phyloP scores from a whole-genome alignment of 1,140 invertebrate genomes.

The Drosophila lini region DNA sequence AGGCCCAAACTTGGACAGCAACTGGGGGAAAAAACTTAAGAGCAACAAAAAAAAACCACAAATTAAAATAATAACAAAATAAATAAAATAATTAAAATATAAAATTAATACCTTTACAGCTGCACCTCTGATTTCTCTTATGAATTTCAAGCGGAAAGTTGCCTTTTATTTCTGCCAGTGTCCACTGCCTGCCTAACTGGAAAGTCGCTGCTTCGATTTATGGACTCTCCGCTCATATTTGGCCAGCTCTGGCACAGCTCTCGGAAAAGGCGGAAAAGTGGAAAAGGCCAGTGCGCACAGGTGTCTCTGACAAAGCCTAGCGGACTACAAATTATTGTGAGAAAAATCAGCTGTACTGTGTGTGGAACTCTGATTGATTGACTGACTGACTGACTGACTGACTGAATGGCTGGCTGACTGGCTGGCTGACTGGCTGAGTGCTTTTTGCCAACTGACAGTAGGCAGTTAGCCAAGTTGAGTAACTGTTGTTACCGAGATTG shows the following conservation, averaged over 20 bases:
- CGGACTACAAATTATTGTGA: conserved; percentile 80
- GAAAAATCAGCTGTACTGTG: conserved; percentile 71
- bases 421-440: conserved; percentile 17
- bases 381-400: conserved; percentile 33
- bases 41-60: neutral
- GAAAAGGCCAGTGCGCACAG: conserved; percentile 46
- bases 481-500: conserved; percentile 60
- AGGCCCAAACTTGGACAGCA: neutral
- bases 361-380: conserved; percentile 55
- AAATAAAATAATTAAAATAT: neutral
- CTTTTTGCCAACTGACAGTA: conserved; percentile 39
- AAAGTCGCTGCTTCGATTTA: conserved; percentile 71
- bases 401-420: neutral
- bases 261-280: conserved; percentile 34
- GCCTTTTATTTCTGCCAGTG: neutral
- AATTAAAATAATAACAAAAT: neutral
- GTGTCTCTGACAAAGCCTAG: conserved; percentile 72
- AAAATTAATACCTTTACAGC: too few species aligned
- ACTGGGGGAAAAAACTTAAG: neutral
- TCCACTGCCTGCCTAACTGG: conserved; percentile 37
- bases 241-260: conserved; percentile 18
- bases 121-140: neutral
- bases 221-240: conserved; percentile 53
- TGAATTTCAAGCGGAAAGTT: too few species aligned
- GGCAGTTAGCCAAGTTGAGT: conserved; percentile 61